Evolutionary conservation across 2,888 invertebrate genomes (phyloP).

Genomic region (Laspeyria flexula): DNA sequence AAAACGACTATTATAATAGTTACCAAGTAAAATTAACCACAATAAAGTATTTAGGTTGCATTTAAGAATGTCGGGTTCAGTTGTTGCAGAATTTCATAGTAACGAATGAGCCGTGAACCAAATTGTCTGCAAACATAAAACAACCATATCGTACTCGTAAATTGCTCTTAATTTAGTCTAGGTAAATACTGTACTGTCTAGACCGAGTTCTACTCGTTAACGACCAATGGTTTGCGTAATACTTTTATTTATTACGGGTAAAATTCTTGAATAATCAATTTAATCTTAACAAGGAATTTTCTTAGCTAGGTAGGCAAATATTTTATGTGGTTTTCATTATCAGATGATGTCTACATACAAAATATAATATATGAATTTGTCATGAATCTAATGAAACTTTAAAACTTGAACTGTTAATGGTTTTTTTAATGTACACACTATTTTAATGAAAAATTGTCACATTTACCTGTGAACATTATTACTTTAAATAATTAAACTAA

Average conservation of each 20-base stretch:
- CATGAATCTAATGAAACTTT: too few relatives aligned
- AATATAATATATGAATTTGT: too few relatives aligned
- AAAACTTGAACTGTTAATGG: too few relatives aligned
- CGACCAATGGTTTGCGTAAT: constrained; percentile 47
- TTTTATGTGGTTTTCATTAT: too few relatives aligned
- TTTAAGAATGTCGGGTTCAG: constrained; percentile 51
- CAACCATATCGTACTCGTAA: constrained; percentile 73
- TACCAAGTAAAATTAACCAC: constrained; percentile 26
- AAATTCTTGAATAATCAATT: too few relatives aligned
- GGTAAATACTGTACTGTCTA: constrained; percentile 59
- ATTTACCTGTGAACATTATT: too few relatives aligned
- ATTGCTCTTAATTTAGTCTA: constrained; percentile 77
- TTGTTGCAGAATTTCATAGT: constrained; percentile 58
- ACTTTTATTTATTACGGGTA: constrained; percentile 31
- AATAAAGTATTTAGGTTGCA: constrained; percentile 53
- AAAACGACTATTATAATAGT: constrained; percentile 26
- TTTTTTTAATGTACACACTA: too few relatives aligned
- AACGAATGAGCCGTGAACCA: constrained; percentile 70
- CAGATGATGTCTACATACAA: too few relatives aligned
- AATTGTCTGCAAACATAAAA: constrained; percentile 78
- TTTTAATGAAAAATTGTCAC: too few relatives aligned
- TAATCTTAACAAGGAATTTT: too few relatives aligned
- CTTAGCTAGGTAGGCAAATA: too few relatives aligned
- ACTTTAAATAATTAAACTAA: too few relatives aligned
- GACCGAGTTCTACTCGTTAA: constrained; percentile 54